phyloP scores from a whole-genome alignment of 2,797 vertebrate genomes.

The Sphenopsis melanotis region DNA sequence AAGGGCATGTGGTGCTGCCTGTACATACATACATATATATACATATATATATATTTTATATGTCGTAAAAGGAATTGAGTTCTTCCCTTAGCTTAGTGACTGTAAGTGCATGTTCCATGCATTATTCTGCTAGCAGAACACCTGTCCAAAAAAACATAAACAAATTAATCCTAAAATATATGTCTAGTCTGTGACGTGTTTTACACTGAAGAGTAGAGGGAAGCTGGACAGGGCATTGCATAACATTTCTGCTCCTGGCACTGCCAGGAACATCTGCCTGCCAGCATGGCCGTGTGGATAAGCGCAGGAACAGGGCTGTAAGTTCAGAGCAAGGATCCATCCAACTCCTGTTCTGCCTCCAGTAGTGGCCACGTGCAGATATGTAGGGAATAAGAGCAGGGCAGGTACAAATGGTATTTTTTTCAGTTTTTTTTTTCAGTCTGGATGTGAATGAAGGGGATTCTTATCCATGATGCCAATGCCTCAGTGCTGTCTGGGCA shows the following conservation, averaged over 20 bases:
- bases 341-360: not conserved
- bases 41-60: not conserved
- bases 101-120: not conserved
- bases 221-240: fast-evolving
- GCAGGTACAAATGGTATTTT: not conserved
- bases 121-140: not conserved
- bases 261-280: not conserved
- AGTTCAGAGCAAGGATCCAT: not conserved
- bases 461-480: not conserved
- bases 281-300: not conserved
- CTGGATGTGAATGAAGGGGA: not conserved
- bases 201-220: not conserved
- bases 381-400: not conserved
- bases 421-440: not conserved
- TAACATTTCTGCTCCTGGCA: not conserved
- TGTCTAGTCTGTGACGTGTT: not conserved
- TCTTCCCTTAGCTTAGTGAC: not conserved
- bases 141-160: not conserved
- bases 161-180: not conserved
- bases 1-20: not conserved
- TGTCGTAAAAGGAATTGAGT: not conserved
- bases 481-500: not conserved
- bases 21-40: fast-evolving
- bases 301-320: fast-evolving
- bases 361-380: fast-evolving